Percentiles rank a stretch among this genome's conserved stretches.
Evolutionary conservation across 2,888 invertebrate genomes (phyloP).

Genomic region (Pheosia tremula): DNA sequence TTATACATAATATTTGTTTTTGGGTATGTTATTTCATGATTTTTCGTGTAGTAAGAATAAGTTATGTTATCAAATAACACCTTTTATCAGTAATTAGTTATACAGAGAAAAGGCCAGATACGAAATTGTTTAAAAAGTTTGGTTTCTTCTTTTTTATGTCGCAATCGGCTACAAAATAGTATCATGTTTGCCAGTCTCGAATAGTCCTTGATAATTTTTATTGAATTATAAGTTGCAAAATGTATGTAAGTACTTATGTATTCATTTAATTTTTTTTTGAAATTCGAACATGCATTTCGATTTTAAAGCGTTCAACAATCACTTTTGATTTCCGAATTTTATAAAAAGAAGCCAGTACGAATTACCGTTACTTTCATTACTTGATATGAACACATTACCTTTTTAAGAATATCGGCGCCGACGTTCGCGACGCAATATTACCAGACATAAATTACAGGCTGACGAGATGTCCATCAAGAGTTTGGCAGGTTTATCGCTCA

Average conservation of each 20-base stretch:
- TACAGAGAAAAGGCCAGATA: neutral
- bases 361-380: slow-evolving; percentile 49
- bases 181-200: too few species aligned
- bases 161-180: too few species aligned
- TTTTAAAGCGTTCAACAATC: neutral
- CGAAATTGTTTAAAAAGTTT: neutral
- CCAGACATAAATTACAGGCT: slow-evolving; percentile 48
- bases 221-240: too few species aligned
- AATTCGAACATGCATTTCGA: neutral
- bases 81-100: neutral
- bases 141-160: too few species aligned
- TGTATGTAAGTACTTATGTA: neutral
- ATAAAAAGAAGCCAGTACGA: slow-evolving; percentile 17
- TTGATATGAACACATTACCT: slow-evolving; percentile 53
- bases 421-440: slow-evolving; percentile 39
- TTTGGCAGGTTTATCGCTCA: slow-evolving; percentile 49
- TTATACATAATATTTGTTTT: neutral
- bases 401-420: slow-evolving; percentile 47
- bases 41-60: neutral
- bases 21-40: neutral
- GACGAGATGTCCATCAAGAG: slow-evolving; percentile 46
- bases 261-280: neutral
- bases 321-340: slow-evolving; percentile 18
- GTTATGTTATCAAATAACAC: neutral
- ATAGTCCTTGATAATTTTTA: too few species aligned